Evolutionary conservation across 2,888 invertebrate genomes (phyloP), one percentile per base, ranked within the genome.

Genomic region (Busseola fusca): DNA sequence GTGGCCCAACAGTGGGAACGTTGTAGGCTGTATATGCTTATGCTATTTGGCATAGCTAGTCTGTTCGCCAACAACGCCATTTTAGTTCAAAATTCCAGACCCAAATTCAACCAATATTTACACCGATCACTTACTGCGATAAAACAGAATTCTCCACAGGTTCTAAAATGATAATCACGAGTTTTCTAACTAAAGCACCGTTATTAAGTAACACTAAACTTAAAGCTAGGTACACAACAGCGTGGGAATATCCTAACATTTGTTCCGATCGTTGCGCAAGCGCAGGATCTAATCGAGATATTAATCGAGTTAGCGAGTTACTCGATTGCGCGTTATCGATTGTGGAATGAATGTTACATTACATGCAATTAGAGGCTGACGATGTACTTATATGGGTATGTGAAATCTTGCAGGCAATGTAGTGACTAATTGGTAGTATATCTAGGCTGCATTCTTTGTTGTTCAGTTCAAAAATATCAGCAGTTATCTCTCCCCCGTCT

Each of bases 231-330:
- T 75, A 63, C 45, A 57, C 45, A 72, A 72, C 65, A 72, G 57
- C 87, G 89, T 88, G 89, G 84, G 88, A 89, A 87, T 87, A 88
- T 79, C 74, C 83, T 88, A 91, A 86, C 90, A 90, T 90, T 91
- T 87, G 78, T 73, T 81, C 59, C 65, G 40, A 79, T 50, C 64
- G 72, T 87, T 87, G 87, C 83, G 82, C 83, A 84, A 87, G 76
- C 82, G 71, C 85, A 80, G 83, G 76, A 87, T 88, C 87, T 87
- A 84, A 87, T 85, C 86, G 86, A 86, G 84, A 86, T 84, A 82
- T 77, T 75, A 80, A 84, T 84, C 84, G 78, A 80, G 69, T 72
- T 66, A 69, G 80, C 72, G 63, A 75, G 73, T 68, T 64, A 78
- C 76, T 80, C 78, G 80, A 78, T 81, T 63, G 71, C 64, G 59